phyloP scores from a whole-genome alignment of 2,888 invertebrate genomes.

The Pseudolycoriella hygida region DNA sequence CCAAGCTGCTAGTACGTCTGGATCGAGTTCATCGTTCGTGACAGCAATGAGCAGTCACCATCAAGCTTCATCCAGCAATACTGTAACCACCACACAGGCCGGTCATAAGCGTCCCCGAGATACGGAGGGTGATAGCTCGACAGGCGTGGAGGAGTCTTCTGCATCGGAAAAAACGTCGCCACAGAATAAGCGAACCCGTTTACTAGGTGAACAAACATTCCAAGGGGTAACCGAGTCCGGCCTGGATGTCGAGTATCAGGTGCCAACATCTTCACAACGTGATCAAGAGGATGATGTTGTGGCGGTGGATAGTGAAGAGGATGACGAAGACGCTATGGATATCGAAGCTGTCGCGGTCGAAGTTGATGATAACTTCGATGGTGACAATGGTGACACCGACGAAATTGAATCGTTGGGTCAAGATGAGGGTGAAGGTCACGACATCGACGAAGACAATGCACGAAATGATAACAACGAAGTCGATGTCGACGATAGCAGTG shows the following conservation, averaged over 20 bases:
- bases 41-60: slow-evolving; percentile 29
- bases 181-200: slow-evolving; percentile 23
- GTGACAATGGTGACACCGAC: slow-evolving; percentile 37
- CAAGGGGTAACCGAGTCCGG: slow-evolving; percentile 42
- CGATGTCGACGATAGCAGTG: slow-evolving; percentile 44
- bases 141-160: slow-evolving; percentile 24
- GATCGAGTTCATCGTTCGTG: slow-evolving; percentile 17
- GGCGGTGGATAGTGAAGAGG: slow-evolving; percentile 64
- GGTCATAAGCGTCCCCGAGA: slow-evolving; percentile 42
- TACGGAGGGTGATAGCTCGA: slow-evolving; percentile 34
- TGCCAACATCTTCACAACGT: slow-evolving; percentile 71
- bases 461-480: slow-evolving; percentile 41
- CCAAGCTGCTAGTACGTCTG: slow-evolving; percentile 25
- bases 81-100: slow-evolving; percentile 48
- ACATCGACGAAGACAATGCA: slow-evolving; percentile 32
- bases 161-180: slow-evolving; percentile 19
- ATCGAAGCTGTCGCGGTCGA: slow-evolving; percentile 38
- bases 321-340: slow-evolving; percentile 32
- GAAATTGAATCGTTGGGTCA: slow-evolving; percentile 35
- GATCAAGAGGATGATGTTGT: slow-evolving; percentile 75
- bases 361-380: slow-evolving; percentile 33
- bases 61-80: slow-evolving; percentile 38
- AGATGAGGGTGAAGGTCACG: slow-evolving; percentile 31
- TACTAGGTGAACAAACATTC: slow-evolving; percentile 14
- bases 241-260: slow-evolving; percentile 55